Conservation (phyloP, 2,797 vertebrate species). For the Hemitrygon akajei region DNA sequence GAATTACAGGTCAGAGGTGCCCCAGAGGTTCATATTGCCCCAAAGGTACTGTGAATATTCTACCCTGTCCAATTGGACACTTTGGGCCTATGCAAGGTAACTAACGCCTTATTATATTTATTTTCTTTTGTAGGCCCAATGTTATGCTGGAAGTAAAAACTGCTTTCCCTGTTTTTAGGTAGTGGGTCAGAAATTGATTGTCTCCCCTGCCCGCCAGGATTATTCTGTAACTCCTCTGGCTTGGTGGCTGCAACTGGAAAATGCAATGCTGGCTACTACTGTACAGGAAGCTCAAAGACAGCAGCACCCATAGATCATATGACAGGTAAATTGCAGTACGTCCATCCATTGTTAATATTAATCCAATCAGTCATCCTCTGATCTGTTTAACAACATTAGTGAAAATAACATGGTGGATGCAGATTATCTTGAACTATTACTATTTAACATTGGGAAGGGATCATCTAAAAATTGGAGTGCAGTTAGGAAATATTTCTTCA, state of each 20-base stretch:
- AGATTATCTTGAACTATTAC: too few relatives aligned
- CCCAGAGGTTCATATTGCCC: conserved; percentile 76
- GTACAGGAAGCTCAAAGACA: conserved; percentile 60
- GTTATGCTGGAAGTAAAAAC: background rate
- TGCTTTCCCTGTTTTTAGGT: conserved; percentile 46
- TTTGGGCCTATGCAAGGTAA: background rate
- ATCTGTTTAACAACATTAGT: too few relatives aligned
- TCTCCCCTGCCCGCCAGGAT: conserved; percentile 65
- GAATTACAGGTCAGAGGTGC: conserved; percentile 63
- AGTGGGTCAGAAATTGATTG: conserved; percentile 61
- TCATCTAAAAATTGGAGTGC: too few relatives aligned
- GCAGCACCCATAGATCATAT: conserved; percentile 66
- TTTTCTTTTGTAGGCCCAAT: background rate
- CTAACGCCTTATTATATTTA: too few relatives aligned
- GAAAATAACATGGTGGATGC: too few relatives aligned
- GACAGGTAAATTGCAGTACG: conserved; percentile 55
- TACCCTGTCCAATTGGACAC: background rate
- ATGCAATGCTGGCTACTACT: conserved; percentile 78
- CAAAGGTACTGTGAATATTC: conserved; percentile 53
- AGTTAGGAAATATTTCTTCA: too few relatives aligned
- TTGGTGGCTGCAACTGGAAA: conserved; percentile 69
- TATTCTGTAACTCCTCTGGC: conserved; percentile 77
- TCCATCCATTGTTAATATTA: background rate
- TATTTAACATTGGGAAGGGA: too few relatives aligned
- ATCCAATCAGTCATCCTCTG: background rate